Base-by-base conservation (phyloP, 2,113 vertebrate genomes). In the Chelonoidis abingdonii region DNA sequence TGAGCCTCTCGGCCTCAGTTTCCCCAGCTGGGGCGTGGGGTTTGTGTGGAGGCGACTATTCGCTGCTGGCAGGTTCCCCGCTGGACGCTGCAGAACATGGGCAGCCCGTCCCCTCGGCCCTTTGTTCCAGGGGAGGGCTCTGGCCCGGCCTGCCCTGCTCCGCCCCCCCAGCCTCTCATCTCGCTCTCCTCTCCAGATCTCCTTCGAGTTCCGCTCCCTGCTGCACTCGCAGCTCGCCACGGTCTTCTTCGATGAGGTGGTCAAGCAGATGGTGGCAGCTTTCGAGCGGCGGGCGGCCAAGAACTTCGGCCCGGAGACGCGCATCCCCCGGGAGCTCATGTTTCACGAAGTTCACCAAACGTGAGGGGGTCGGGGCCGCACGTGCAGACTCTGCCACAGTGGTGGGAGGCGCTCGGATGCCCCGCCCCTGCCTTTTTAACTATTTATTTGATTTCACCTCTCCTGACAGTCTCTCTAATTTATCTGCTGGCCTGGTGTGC, bases 241-340 rank as follows among this genome's bases (percentile, higher is more conserved):
- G 3, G 98, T 99, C 94, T 99, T 99, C 98, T 99, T 99, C 57
- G 99, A 99, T 9, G 99, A 99, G 97, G 99, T 99, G 17, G 99
- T 99, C 44, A 99, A 99, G 98, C 98, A 99, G 98, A 99, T 99
- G 88, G 99, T 99, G 19, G 99, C 98, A 0, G 99, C 99, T 19
- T 99, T 99, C 0, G 99, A 99, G 98, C 98, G 98, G 35, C 99
- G 99, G 8, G 99, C 99, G 0, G 91, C 98, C 83, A 99, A 98
- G 92, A 97, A 97, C 52, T 99, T 98, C 92, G 99, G 99, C 53
- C 99, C 99, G 5, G 99, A 99, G 98, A 99, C 99, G 1, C 98
- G 98, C 35, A 99, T 99, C 97, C 99, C 99, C 0, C 98, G 98
- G 80, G 99, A 99, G 98, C 98, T 99, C 84, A 99, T 99, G 99